These are phyloP conservation scores for Paguma larvata DNA, from an alignment of 2,797 vertebrate genomes.

Conservation along the genomic window DNA sequence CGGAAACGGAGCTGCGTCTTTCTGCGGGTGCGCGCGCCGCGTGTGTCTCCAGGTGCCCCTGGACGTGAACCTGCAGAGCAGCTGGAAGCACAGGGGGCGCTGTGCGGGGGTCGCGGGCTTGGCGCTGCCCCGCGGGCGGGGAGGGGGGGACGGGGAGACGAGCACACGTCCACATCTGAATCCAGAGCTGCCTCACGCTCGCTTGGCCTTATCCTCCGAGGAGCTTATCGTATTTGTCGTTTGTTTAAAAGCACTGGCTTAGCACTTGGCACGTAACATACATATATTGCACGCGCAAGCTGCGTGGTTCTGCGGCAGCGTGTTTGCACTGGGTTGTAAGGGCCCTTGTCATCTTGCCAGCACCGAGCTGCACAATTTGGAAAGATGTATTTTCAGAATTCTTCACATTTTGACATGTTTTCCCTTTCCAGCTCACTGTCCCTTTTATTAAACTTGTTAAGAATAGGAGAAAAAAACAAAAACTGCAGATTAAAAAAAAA, in stretches of 20 bases:
- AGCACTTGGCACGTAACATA: not conserved
- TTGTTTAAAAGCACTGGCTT: constrained; percentile 56
- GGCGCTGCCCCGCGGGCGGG: not conserved
- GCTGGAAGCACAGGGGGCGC: fast-evolving
- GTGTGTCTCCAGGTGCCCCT: fast-evolving
- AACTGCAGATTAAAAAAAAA: not conserved
- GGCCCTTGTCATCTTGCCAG: constrained; percentile 42
- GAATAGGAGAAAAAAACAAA: not conserved
- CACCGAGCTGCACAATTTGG: constrained; percentile 19
- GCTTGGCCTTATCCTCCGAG: not conserved
- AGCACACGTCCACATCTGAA: not conserved
- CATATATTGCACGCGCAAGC: not conserved
- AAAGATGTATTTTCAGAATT: constrained; percentile 35
- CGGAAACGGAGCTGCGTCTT: not conserved
- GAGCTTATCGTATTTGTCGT: not conserved
- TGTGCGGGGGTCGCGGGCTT: fast-evolving
- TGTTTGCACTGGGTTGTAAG: not conserved
- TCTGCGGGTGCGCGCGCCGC: fast-evolving
- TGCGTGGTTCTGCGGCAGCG: not conserved
- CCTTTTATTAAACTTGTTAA: constrained; percentile 28
- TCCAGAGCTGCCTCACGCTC: not conserved
- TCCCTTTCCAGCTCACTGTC: constrained; percentile 25
- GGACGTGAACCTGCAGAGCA: not conserved
- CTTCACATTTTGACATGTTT: constrained; percentile 6
- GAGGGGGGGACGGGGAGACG: fast-evolving